phyloP scores from a whole-genome alignment of 64 coral and sea anemone genomes.

The Porites australiensis region DNA sequence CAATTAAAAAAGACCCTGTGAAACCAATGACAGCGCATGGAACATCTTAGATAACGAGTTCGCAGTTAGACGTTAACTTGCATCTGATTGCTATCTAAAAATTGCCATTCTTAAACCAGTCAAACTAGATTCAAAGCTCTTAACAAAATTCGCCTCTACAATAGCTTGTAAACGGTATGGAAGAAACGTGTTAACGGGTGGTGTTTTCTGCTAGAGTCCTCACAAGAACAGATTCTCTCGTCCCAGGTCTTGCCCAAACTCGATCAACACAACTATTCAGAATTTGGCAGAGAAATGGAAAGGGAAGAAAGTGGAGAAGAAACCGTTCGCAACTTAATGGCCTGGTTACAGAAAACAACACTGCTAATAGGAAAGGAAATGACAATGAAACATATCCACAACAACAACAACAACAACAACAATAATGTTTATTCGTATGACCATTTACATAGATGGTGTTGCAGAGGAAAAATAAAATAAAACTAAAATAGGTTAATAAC shows the following conservation, averaged over 20 bases:
- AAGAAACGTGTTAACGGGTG: conserved; percentile 49
- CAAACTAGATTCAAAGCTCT: conserved; percentile 43
- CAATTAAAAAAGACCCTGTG: no score
- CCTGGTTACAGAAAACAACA: conserved; percentile 62
- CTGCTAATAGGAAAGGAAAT: neutral
- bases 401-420: no score
- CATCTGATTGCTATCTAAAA: neutral
- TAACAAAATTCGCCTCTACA: conserved; percentile 48
- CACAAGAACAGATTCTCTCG: conserved; percentile 70
- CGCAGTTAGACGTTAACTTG: neutral
- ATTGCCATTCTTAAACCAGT: conserved; percentile 39
- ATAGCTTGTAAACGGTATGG: conserved; percentile 73
- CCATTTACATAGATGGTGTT: no score
- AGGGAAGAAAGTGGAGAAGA: conserved; percentile 65
- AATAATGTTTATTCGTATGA: no score
- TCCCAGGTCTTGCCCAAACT: conserved; percentile 63
- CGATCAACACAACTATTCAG: conserved; percentile 48
- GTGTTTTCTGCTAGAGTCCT: neutral
- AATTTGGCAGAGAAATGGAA: conserved; percentile 80
- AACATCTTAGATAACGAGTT: conserved; percentile 65
- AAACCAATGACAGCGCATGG: conserved; percentile 7
- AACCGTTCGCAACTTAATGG: conserved; percentile 57
- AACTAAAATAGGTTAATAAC: no score
- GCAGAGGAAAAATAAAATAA: no score
- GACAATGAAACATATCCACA: neutral